Conservation (phyloP, 1,140 invertebrate species). For the Drosophila mauritiana region DNA sequence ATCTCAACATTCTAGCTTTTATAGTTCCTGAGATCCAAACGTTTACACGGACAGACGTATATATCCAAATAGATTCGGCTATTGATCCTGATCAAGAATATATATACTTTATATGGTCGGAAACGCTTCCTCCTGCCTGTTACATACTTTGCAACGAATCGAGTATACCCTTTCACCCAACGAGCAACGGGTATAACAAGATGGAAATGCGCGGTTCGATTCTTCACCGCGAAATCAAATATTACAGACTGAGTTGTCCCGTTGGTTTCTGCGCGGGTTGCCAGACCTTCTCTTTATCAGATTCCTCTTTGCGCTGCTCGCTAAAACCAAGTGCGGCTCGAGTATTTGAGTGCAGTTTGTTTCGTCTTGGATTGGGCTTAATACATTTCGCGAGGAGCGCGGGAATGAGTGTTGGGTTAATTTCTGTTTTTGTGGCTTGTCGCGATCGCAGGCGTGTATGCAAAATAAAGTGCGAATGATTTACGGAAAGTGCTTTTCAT, state of each 20-base stretch:
- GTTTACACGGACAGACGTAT: no score
- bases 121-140: no score
- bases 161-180: no score
- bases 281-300: conserved; percentile 1
- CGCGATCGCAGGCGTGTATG: neutral
- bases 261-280: neutral
- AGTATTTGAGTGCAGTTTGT: conserved; percentile 3
- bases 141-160: no score
- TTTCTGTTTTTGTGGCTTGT: conserved; percentile 5
- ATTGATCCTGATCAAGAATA: no score
- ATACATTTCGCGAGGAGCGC: conserved; percentile 3
- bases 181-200: no score
- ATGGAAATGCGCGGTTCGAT: no score
- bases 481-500: conserved; percentile 23
- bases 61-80: no score
- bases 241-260: neutral
- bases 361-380: conserved; percentile 16
- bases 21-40: no score
- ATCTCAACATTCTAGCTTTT: no score
- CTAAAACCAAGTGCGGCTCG: neutral
- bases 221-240: neutral
- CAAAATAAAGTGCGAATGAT: conserved; percentile 39
- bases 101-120: no score
- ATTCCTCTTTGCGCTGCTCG: neutral
- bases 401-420: conserved; percentile 17